Evolutionary conservation across 2,888 invertebrate species (phyloP).

Genomic region (Hirtodrosophila trivittata): DNA sequence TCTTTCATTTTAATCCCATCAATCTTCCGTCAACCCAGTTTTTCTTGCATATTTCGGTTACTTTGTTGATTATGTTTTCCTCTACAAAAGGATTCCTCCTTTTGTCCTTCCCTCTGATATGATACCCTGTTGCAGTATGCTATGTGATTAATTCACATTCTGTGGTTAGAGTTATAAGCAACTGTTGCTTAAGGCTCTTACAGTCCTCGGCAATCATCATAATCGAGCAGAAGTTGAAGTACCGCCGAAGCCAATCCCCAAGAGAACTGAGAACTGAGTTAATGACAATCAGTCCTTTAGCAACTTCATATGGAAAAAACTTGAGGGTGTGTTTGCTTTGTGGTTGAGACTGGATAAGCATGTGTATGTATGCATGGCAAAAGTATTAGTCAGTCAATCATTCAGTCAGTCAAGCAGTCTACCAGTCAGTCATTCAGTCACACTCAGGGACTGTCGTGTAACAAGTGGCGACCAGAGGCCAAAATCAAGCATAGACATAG

Average conservation of each 20-base stretch:
- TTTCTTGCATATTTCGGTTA: too few species aligned
- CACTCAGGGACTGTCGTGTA: slow-evolving; percentile 38
- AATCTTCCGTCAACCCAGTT: too few species aligned
- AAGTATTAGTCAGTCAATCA: slow-evolving; percentile 30
- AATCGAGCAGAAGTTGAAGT: slow-evolving; percentile 35
- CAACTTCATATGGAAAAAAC: slow-evolving; percentile 3
- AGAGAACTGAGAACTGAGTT: slow-evolving; percentile 21
- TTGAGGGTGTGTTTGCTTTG: slow-evolving; percentile 19
- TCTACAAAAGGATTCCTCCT: too few species aligned
- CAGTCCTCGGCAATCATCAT: slow-evolving; percentile 38
- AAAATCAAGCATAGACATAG: slow-evolving; percentile 17
- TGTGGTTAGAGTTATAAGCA: not conserved
- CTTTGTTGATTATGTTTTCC: too few species aligned
- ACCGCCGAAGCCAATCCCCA: slow-evolving; percentile 26
- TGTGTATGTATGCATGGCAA: slow-evolving; percentile 17
- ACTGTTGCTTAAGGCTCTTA: slow-evolving; percentile 6
- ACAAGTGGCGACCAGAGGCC: slow-evolving; percentile 62
- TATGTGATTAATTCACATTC: not conserved
- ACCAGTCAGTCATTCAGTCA: slow-evolving; percentile 11
- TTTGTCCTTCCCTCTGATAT: not conserved
- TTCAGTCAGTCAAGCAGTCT: slow-evolving; percentile 20
- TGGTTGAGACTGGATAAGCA: slow-evolving; percentile 13
- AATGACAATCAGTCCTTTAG: slow-evolving; percentile 5
- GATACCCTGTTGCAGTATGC: not conserved
- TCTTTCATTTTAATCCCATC: too few species aligned